phyloP scores from a whole-genome alignment of 2,888 invertebrate genomes.

The Oasisia sp. region DNA sequence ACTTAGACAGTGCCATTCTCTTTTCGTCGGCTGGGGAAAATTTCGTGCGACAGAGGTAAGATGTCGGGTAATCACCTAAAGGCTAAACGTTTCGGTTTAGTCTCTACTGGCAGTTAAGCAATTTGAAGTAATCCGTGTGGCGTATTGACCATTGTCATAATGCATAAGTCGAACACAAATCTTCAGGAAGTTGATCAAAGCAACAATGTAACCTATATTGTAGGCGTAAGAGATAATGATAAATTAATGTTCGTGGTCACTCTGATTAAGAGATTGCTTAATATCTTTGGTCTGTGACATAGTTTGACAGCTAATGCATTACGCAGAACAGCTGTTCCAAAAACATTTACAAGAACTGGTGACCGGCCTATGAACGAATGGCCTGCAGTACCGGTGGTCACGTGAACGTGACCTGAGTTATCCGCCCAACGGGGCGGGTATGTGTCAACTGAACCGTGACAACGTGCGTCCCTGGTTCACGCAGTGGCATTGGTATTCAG shows the following conservation, averaged over 20 bases:
- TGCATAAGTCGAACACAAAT: background rate
- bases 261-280: background rate
- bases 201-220: background rate
- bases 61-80: background rate
- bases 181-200: background rate
- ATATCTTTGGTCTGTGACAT: background rate
- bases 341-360: background rate
- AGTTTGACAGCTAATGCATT: background rate
- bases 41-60: background rate
- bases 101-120: background rate
- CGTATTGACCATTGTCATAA: background rate
- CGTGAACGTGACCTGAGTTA: background rate
- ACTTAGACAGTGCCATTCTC: background rate
- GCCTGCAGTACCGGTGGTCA: background rate
- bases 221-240: background rate
- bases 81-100: background rate
- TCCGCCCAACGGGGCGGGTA: background rate
- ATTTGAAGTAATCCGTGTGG: background rate
- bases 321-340: background rate
- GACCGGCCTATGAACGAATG: background rate
- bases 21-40: background rate
- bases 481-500: background rate
- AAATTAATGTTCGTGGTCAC: background rate
- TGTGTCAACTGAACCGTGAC: background rate
- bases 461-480: background rate